Evolutionary conservation across 2,797 vertebrate genomes (phyloP).

Genomic region (Darevskia mixta): DNA sequence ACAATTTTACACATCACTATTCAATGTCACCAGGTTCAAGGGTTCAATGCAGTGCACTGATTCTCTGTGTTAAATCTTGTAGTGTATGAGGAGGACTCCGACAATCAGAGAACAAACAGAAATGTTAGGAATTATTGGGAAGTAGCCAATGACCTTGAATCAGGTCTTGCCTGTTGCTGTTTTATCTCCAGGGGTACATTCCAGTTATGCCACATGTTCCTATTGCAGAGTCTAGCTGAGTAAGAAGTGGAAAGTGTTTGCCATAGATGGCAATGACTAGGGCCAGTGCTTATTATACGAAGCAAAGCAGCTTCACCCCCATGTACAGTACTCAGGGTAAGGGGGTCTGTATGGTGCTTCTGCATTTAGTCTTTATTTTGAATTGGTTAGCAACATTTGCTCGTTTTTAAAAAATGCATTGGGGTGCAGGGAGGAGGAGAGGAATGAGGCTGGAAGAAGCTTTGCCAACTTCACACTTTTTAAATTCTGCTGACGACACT

Average conservation of each 20-base stretch:
- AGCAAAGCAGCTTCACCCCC: neutral
- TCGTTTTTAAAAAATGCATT: neutral
- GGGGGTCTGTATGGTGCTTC: neutral
- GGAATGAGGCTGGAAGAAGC: constrained; percentile 12
- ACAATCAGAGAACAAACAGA: neutral
- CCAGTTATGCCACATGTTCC: neutral
- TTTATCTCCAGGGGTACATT: neutral
- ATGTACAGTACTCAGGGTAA: neutral
- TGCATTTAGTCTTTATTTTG: neutral
- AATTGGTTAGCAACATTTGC: constrained; percentile 14
- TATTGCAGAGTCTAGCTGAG: neutral
- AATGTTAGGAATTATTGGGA: neutral
- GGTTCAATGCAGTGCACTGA: too few species aligned
- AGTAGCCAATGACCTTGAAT: neutral
- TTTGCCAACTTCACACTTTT: constrained; percentile 38
- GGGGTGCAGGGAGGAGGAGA: neutral
- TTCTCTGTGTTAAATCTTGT: too few species aligned
- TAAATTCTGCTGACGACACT: constrained; percentile 70
- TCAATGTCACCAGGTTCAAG: too few species aligned
- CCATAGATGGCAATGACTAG: neutral
- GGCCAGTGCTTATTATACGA: neutral
- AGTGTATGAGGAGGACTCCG: too few species aligned
- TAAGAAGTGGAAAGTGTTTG: neutral
- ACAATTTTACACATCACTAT: too few species aligned
- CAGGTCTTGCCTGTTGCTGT: neutral